A percentile compares a stretch with the other conserved stretches of the same genome.
phyloP scores from a whole-genome alignment of 2,113 vertebrate species.

The Rafetus swinhoei region DNA sequence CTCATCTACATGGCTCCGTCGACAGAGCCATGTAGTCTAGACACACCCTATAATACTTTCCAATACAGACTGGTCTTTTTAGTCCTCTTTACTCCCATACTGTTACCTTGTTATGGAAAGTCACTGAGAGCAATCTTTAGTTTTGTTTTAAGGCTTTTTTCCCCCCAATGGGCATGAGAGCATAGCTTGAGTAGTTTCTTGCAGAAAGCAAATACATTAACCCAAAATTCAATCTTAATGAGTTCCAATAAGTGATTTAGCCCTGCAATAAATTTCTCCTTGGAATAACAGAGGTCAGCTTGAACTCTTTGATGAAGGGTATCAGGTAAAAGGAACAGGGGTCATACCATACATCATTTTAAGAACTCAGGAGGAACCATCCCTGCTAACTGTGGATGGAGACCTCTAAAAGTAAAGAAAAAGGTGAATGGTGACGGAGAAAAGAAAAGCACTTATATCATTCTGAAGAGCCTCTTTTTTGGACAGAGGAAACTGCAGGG shows the following conservation, averaged over 20 bases:
- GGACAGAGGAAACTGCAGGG: conserved; percentile 18
- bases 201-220: neutral
- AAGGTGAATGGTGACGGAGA: neutral
- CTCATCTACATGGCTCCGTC: too few relatives aligned
- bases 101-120: neutral
- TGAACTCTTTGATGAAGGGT: conserved; percentile 38
- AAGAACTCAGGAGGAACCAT: conserved; percentile 6
- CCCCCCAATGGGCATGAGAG: neutral
- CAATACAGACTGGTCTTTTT: conserved; percentile 10
- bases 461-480: neutral
- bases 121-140: neutral
- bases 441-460: neutral
- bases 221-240: neutral
- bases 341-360: conserved; percentile 12
- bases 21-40: too few relatives aligned
- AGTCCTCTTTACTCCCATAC: neutral
- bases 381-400: conserved; percentile 8
- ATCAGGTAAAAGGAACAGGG: conserved; percentile 22
- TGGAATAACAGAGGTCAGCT: conserved; percentile 28
- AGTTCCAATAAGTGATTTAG: conserved; percentile 22
- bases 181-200: neutral
- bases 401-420: neutral
- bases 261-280: conserved; percentile 39
- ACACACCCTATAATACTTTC: neutral
- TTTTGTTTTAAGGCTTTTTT: neutral